These are phyloP conservation scores for Apeira syringaria DNA, from an alignment of 2,888 invertebrate species.

Conservation along the genomic window DNA sequence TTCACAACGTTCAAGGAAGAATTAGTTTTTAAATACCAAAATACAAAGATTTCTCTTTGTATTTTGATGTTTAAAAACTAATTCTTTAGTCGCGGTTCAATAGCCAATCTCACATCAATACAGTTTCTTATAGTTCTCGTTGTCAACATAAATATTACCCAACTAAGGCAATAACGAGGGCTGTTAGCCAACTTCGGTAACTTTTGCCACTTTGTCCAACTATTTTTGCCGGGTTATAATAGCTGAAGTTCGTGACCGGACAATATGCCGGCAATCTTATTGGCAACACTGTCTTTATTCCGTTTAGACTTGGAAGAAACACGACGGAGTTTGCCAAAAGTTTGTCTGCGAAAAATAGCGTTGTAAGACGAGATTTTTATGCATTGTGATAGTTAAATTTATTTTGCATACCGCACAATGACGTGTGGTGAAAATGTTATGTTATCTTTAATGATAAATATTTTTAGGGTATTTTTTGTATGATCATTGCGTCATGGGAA, in stretches of 20 bases:
- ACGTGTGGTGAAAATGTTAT: not conserved
- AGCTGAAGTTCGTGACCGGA: slow-evolving; percentile 65
- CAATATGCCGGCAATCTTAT: slow-evolving; percentile 58
- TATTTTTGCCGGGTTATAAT: slow-evolving; percentile 79
- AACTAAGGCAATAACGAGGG: slow-evolving; percentile 78
- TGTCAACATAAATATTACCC: slow-evolving; percentile 74
- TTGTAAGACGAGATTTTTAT: slow-evolving; percentile 25
- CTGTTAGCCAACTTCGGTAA: slow-evolving; percentile 59
- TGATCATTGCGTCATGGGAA: too few species aligned
- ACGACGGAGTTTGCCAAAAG: slow-evolving; percentile 26
- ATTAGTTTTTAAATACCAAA: not conserved
- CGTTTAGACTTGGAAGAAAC: slow-evolving; percentile 38
- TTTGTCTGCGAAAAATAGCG: slow-evolving; percentile 29
- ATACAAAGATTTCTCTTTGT: too few species aligned
- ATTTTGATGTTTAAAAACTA: too few species aligned
- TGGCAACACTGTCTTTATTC: slow-evolving; percentile 50
- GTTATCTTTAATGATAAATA: too few species aligned
- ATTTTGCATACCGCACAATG: slow-evolving; percentile 5
- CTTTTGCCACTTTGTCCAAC: slow-evolving; percentile 63
- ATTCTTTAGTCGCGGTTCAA: slow-evolving; percentile 10
- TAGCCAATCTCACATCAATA: slow-evolving; percentile 27
- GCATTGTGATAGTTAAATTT: slow-evolving; percentile 11
- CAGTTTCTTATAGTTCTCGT: slow-evolving; percentile 68
- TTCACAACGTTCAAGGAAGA: not conserved
- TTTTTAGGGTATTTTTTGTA: not conserved